phyloP scores from a whole-genome alignment of 2,888 invertebrate species.

The Protonemura montana region DNA sequence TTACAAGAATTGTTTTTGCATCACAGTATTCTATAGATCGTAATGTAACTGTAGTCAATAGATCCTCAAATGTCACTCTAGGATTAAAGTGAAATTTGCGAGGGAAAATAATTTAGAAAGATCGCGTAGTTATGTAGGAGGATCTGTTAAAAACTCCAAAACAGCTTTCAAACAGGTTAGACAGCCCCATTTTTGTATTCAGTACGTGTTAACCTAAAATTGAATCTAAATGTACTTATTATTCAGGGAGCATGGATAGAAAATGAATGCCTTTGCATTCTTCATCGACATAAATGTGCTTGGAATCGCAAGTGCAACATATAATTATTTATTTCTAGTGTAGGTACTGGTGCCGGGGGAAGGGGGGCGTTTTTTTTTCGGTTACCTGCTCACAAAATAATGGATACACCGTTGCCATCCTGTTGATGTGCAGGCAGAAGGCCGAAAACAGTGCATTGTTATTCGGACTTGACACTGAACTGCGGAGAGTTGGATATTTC shows the following conservation, averaged over 20 bases:
- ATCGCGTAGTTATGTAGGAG: too few relatives aligned
- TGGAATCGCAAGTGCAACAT: background rate
- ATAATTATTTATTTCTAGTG: background rate
- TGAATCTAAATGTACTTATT: background rate
- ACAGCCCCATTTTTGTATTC: background rate
- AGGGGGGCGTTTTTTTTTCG: too few relatives aligned
- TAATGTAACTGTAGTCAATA: too few relatives aligned
- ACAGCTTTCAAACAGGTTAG: constrained; percentile 7
- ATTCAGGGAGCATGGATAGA: background rate
- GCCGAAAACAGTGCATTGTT: background rate
- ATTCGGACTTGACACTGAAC: background rate
- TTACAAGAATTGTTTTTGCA: too few relatives aligned
- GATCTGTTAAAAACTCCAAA: background rate
- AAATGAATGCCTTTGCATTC: background rate
- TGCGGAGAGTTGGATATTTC: too few relatives aligned
- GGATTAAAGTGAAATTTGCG: too few relatives aligned
- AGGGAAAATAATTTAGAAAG: too few relatives aligned
- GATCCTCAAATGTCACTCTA: too few relatives aligned
- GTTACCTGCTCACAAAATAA: background rate
- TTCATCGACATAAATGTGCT: background rate
- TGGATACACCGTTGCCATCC: background rate
- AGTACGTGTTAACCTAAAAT: background rate
- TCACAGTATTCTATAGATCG: too few relatives aligned
- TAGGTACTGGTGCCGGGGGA: background rate
- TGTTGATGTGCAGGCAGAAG: background rate